These are phyloP conservation scores for Vidua chalybeata DNA, from an alignment of 2,113 vertebrate genomes.

Conservation along the genomic window DNA sequence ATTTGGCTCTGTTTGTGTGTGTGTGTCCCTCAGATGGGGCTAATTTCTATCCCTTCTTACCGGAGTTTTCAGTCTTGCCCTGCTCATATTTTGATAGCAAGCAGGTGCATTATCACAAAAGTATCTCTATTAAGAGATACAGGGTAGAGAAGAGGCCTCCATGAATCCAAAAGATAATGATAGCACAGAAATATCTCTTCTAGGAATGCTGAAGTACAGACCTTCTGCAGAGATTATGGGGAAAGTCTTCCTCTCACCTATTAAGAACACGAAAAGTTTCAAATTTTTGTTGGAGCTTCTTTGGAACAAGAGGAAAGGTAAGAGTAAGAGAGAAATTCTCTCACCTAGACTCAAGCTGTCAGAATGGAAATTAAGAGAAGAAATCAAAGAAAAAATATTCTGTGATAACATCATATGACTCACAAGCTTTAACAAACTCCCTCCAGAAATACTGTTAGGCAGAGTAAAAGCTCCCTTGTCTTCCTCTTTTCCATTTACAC, in stretches of 20 bases:
- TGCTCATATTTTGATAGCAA: background rate
- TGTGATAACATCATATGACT: background rate
- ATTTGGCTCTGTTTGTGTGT: background rate
- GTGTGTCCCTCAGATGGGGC: background rate
- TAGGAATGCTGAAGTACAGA: background rate
- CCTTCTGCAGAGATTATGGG: background rate
- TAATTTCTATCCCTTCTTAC: background rate
- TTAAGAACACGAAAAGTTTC: background rate
- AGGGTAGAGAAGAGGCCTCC: background rate
- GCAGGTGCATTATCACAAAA: background rate
- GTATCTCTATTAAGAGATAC: background rate
- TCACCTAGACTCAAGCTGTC: background rate
- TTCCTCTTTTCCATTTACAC: constrained; percentile 10
- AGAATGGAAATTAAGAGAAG: background rate
- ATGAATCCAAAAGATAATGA: background rate
- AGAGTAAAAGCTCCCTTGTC: constrained; percentile 1
- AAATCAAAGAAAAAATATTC: background rate
- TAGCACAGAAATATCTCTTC: background rate
- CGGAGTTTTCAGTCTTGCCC: background rate
- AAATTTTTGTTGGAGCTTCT: background rate
- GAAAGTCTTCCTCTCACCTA: background rate
- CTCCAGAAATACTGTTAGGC: background rate
- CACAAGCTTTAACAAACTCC: background rate
- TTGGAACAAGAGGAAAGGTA: background rate
- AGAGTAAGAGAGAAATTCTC: background rate